Conservation (phyloP, 2,113 vertebrate genomes). For the Aphyosemion australe region DNA sequence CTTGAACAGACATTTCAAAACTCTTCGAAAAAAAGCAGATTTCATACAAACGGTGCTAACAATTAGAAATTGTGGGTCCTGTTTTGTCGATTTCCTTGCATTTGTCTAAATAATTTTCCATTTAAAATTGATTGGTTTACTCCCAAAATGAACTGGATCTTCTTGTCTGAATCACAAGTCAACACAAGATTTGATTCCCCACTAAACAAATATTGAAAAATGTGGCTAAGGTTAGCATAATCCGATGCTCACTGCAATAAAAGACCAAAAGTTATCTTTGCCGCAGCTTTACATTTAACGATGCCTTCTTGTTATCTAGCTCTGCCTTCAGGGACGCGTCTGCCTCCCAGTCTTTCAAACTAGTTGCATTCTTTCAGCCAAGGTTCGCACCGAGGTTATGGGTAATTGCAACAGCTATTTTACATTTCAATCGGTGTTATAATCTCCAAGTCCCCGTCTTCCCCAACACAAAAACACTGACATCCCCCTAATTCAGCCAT, state of each 20-base stretch:
- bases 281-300: conserved; percentile 62
- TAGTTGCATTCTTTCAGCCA: conserved; percentile 70
- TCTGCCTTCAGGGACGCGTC: conserved; percentile 58
- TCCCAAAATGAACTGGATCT: not conserved
- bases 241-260: conserved; percentile 35
- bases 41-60: too few species aligned
- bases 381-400: conserved; percentile 75
- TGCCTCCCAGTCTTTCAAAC: conserved; percentile 71
- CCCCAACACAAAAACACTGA: conserved; percentile 63
- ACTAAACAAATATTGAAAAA: conserved; percentile 31
- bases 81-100: conserved; percentile 3
- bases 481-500: conserved; percentile 59
- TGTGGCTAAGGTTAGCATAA: conserved; percentile 15
- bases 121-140: conserved; percentile 6
- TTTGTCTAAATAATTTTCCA: conserved; percentile 40
- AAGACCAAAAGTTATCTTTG: conserved; percentile 40
- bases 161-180: conserved; percentile 24
- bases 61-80: too few species aligned
- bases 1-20: conserved; percentile 39
- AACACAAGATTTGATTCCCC: not conserved
- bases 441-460: conserved; percentile 67
- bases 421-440: conserved; percentile 74
- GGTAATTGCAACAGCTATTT: conserved; percentile 75
- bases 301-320: conserved; percentile 65
- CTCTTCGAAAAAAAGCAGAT: too few species aligned